Conservation (phyloP, 2,113 vertebrate species). For the Lepus timidus region DNA sequence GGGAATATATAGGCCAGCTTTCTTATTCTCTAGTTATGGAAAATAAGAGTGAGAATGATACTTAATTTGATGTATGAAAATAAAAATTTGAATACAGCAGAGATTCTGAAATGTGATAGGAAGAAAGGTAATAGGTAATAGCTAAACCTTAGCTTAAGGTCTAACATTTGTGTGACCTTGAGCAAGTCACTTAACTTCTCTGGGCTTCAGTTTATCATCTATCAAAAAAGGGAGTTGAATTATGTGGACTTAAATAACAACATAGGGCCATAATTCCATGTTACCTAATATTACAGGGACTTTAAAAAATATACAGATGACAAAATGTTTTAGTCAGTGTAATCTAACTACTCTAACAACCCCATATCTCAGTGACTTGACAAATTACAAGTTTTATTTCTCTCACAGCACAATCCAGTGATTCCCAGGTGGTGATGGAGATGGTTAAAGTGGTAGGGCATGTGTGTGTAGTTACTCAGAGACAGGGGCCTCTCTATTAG, state of each 20-base stretch:
- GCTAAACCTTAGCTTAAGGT: slow-evolving; percentile 36
- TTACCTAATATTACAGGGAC: background rate
- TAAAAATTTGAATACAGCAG: background rate
- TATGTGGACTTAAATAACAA: slow-evolving; percentile 18
- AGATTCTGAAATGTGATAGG: background rate
- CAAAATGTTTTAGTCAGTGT: background rate
- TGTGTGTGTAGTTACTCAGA: background rate
- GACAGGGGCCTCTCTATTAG: too few species aligned
- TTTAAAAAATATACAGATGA: background rate
- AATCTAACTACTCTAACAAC: background rate
- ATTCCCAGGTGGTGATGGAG: background rate
- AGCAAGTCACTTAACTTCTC: background rate
- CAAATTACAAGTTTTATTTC: slow-evolving; percentile 2
- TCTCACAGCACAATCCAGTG: background rate
- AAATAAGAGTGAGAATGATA: background rate
- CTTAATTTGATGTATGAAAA: background rate
- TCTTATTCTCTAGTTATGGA: background rate
- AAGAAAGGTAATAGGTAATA: background rate
- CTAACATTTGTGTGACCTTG: slow-evolving; percentile 12
- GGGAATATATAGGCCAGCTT: background rate
- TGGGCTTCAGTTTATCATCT: background rate
- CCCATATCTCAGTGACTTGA: background rate
- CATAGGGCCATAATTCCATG: background rate
- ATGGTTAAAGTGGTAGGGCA: background rate
- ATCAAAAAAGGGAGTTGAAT: background rate